phyloP scores from a whole-genome alignment of 2,888 invertebrate species.

The Dromius quadrimaculatus region DNA sequence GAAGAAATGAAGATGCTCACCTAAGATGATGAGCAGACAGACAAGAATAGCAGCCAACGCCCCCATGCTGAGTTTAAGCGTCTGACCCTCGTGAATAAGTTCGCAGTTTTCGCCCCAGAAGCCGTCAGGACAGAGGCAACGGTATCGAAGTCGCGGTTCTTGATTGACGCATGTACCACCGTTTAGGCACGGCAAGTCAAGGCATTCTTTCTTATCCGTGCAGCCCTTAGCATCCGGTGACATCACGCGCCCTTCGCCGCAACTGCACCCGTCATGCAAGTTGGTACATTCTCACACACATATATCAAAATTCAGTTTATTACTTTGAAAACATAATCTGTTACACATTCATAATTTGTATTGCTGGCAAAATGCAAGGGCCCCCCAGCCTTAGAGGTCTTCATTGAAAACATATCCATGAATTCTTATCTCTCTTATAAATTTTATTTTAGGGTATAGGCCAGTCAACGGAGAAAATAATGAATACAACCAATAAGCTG shows the following conservation, averaged over 20 bases:
- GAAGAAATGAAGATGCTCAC: conserved; percentile 75
- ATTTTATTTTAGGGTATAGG: no score
- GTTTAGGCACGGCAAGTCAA: conserved; percentile 93
- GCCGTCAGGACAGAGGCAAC: conserved; percentile 92
- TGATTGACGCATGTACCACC: conserved; percentile 94
- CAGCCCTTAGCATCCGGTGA: conserved; percentile 88
- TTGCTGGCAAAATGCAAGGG: no score
- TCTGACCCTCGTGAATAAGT: conserved; percentile 93
- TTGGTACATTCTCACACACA: conserved; percentile 11
- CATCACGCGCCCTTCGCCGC: conserved; percentile 92
- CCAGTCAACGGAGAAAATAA: no score
- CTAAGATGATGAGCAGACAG: conserved; percentile 95
- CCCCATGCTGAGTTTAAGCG: conserved; percentile 95
- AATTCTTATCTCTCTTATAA: no score
- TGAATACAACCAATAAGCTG: no score
- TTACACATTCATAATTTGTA: conserved; percentile 27
- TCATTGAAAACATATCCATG: no score
- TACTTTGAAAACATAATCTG: conserved; percentile 34
- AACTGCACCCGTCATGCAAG: conserved; percentile 71
- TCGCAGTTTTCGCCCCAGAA: conserved; percentile 97
- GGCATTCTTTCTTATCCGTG: conserved; percentile 95
- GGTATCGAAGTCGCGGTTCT: conserved; percentile 86
- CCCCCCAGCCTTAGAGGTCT: no score
- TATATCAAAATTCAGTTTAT: conserved; percentile 11
- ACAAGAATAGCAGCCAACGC: conserved; percentile 97